Base-by-base conservation (phyloP, 2,797 vertebrate species). In the Setipinna tenuifilis region DNA sequence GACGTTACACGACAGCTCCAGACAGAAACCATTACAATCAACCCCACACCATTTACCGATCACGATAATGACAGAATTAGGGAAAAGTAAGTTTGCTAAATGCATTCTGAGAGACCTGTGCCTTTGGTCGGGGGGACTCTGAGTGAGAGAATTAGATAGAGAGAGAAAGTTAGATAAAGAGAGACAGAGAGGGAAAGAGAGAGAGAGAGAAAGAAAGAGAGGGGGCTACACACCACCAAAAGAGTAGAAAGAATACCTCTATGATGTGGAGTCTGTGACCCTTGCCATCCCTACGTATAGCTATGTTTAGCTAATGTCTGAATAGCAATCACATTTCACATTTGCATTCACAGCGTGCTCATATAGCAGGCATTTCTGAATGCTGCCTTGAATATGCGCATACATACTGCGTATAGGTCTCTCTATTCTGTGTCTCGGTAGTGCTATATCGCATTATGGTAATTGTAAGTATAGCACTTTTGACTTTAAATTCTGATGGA, bases 21-120 rank as follows among this genome's bases (percentile, higher is more conserved):
- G 87, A 88, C 85, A 86, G 82, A 89, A 87, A 84, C 81, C 84
- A 89, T 88, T 91, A 90, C 86, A 85, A 86, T 87, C 88, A 85
- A 81, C 86, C 31, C 84, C 65, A 9, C 81, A 84, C 31, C 61
- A 46, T 86, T 90, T 83, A 86, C 28, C 85, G 82, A 87, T 87
- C 83, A 83, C 82, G 35, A 83, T 88, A 88, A 89, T 87, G 83
- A 81, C 62, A 81, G 85, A 88, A 85, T 91, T 90, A 89, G 81
- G 68, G 31, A 85, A 87, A 86, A 87, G 44, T 83, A 90, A 88
- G 86, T 85, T 87, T 71, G 62, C 19, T 59, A 83, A 86, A 31
- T 25, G 14, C 46, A 23, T 68, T 65, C 84, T 80, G 68, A 19
- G 35, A 31, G 68, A 75, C 31, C 25, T 68, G 80, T 85, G 35